Evolutionary conservation across 2,113 vertebrate species (phyloP), one percentile per base, ranked within the genome.

Genomic region (Zapus hudsonius): DNA sequence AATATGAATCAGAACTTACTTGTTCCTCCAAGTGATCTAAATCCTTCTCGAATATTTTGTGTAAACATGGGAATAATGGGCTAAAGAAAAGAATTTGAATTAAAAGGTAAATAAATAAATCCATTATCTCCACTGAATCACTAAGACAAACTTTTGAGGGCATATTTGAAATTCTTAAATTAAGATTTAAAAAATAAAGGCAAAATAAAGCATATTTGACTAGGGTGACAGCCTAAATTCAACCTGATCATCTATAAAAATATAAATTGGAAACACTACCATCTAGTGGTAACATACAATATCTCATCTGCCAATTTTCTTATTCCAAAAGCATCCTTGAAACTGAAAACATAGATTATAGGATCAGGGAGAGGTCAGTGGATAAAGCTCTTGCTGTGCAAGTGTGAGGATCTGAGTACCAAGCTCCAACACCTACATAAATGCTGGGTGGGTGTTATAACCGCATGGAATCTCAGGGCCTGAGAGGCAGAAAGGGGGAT

Each of bases 51-150:
- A 91, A 99, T 95, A 97, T 99, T 99, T 97, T 99, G 99, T 96
- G 99, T 99, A 98, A 99, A 99, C 99, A 99, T 99, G 95, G 99
- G 99, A 98, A 99, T 99, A 96, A 99, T 98, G 98, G 99, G 99
- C 99, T 99, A 97, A 95, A 98, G 97, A 97, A 95, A 90, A 96
- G 96, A 96, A 97, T 97, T 11, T 94, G 90, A 84, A 96, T 97
- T 97, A 91, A 97, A 96, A 96, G 96, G 91, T 96, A 96, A 94
- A 96, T 95, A 97, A 69, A 97, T 84, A 96, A 67, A 40, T 78
- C 88, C 93, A 82, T 59, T 81, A 61, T 87, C 67, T 93, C 76
- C 31, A 95, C 3, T 82, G 59, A 91, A 55, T 93, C 42, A 96
- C 9, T 90, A 96, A 70, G 61, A 19, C 44, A 94, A 97, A 84